phyloP scores from a whole-genome alignment of 2,113 vertebrate genomes.

The Pseudois nayaur region DNA sequence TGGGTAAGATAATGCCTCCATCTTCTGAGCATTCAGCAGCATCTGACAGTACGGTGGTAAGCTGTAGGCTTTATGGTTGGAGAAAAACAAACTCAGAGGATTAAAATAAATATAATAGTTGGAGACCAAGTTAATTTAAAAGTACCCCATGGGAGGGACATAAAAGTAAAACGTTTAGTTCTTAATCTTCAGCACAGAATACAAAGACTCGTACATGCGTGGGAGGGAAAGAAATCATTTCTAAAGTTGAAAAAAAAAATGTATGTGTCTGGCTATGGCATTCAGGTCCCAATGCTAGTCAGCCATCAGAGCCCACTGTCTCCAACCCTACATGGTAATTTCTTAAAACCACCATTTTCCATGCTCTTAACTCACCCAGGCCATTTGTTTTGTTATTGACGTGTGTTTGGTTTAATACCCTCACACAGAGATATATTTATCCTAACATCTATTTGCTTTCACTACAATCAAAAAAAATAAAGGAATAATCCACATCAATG shows the following conservation, averaged over 20 bases:
- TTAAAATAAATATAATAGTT: slow-evolving; percentile 61
- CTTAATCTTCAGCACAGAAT: slow-evolving; percentile 35
- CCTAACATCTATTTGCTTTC: background rate
- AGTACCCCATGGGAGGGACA: slow-evolving; percentile 34
- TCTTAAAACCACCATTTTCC: fast-evolving
- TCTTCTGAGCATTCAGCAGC: background rate
- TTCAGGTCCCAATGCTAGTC: fast-evolving
- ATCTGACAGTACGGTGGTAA: background rate
- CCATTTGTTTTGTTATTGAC: background rate
- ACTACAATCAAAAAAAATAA: background rate
- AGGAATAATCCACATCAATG: background rate
- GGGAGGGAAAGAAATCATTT: slow-evolving; percentile 33
- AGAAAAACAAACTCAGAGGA: slow-evolving; percentile 35
- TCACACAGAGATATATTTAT: background rate
- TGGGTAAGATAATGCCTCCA: background rate
- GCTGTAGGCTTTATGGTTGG: background rate
- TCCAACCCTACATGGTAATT: background rate
- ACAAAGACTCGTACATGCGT: background rate
- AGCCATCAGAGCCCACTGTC: background rate
- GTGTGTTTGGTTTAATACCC: background rate
- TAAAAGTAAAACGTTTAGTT: slow-evolving; percentile 40
- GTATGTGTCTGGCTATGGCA: fast-evolving
- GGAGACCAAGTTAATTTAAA: slow-evolving; percentile 66
- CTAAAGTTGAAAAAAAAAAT: background rate
- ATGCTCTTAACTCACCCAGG: fast-evolving